Evolutionary conservation across 2,797 vertebrate genomes (phyloP).

Genomic region (Neosalanx taihuensis): DNA sequence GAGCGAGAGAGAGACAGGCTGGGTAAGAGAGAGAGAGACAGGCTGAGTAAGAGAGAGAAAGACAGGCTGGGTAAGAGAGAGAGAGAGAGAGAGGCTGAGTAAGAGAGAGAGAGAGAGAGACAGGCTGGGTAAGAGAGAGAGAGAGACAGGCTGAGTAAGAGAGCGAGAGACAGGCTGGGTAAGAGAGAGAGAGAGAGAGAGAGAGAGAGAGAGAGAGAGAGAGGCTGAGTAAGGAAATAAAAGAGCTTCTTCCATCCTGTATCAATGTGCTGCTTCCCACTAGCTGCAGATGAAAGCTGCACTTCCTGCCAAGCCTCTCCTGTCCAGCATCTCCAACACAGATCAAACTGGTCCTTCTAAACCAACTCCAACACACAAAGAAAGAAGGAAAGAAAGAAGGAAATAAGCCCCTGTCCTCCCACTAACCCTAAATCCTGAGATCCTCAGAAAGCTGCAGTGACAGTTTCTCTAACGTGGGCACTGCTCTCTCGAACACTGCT

Average conservation of each 20-base stretch:
- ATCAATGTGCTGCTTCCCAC: constrained; percentile 37
- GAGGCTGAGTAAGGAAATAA: background rate
- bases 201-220: background rate
- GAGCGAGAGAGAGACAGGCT: too few species aligned
- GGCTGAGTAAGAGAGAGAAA: too few species aligned
- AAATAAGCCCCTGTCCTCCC: constrained; percentile 74
- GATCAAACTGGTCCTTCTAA: constrained; percentile 59
- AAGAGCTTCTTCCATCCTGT: constrained; percentile 17
- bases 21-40: too few species aligned
- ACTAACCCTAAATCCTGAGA: constrained; percentile 79
- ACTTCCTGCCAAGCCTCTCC: too few species aligned
- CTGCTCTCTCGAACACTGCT: constrained; percentile 25
- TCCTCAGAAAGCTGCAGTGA: constrained; percentile 69
- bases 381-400: constrained; percentile 52
- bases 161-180: constrained; percentile 6
- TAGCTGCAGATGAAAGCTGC: constrained; percentile 26
- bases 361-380: constrained; percentile 47
- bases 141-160: too few species aligned
- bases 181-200: background rate
- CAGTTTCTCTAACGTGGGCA: constrained; percentile 70
- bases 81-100: too few species aligned
- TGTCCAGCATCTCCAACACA: constrained; percentile 51
- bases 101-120: too few species aligned
- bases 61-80: too few species aligned
- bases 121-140: too few species aligned